Base-by-base conservation (phyloP, 2,113 vertebrate genomes). In the Cyrtonyx montezumae region DNA sequence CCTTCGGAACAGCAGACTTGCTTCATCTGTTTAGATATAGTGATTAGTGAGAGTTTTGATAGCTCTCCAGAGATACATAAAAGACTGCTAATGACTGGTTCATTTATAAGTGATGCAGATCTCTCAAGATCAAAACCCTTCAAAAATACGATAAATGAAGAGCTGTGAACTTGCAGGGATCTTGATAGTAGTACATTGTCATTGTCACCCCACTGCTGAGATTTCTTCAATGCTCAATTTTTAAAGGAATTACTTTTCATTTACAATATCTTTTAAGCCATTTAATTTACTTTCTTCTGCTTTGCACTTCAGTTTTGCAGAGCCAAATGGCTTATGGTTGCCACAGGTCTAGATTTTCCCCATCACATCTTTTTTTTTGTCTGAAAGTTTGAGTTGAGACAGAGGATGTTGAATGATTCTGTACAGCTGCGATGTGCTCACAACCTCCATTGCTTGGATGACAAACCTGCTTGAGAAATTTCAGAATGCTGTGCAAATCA, bases 91-190 rank as follows among this genome's bases (percentile, higher is more conserved):
- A 96, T 93, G 94, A 94, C 88, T 90, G n/a, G 63, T 92, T 96
- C 94, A 97, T 94, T 91, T 96, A 95, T 96, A 96, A 96, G 84
- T 94, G 92, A 97, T 95, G 92, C 94, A 96, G 93, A 88, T 94
- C 91, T 95, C 86, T 93, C 84, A 83, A 79, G 79, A 97, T 92
- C 94, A 91, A 92, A 92, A 90, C 90, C 79, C 61, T 85, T 94
- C 75, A 46, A 78, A 90, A 94, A 76, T 69, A 66, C 81, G 88
- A 63, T 85, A 92, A 92, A 71, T 65, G 70, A 53, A 66, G 73
- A 71, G 30, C 65, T 83, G 53, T 90, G 90, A 88, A 95, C 82
- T 89, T 66, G 45, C 20, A 15, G 37, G 75, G 26, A 78, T 76
- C 65, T 79, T 86, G 73, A 73, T 49, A 84, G 76, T 22, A 20